Evolutionary conservation across 2,797 vertebrate genomes (phyloP), one percentile per base, ranked within the genome.

Genomic region (Spheniscus humboldti): DNA sequence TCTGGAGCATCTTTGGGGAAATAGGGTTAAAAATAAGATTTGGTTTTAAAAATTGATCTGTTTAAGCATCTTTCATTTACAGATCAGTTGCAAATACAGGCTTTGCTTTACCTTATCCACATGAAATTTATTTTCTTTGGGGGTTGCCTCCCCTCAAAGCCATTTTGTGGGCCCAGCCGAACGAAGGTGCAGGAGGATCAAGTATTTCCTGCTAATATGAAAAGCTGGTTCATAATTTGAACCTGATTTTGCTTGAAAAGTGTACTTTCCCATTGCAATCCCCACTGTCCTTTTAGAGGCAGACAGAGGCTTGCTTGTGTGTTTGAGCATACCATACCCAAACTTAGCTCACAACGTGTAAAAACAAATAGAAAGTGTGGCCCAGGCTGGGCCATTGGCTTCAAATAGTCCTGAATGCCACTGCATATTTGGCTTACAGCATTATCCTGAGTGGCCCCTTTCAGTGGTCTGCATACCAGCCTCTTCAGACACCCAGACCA

Each of bases 261-360:
- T 43, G 60, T 94, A 28, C 77, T 90, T 94, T 94, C 75, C 71
- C 73, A 64, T 86, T n/a, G 53, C 89, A 56, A 52, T 30, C 20
- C 80, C 50, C 82, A 85, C 60, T 20, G 8, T 80, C 68, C 95
- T 62, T 90, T 71, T 10, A 15, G 85, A 59, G 66, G 45, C 82
- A 59, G 53, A 97, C 95, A 97, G 96, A 96, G 74, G 69, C 59
- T 68, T 60, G 41, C 93, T 94, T 96, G 96, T 97, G 63, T 8
- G 13, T 59, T 50, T 0, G 50, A 88, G 84, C 76, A 22, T 52
- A 83, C 88, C 71, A 18, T 43, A 37, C 85, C 88, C 86, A 81
- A 84, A 84, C 68, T 47, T 95, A 85, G 92, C 75, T 79, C 86
- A 2, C 81, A 27, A n/a, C 3, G 18, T 68, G 73, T 55, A 84